These are phyloP conservation scores for Mimas tiliae DNA, from an alignment of 2,888 invertebrate genomes.

Conservation along the genomic window DNA sequence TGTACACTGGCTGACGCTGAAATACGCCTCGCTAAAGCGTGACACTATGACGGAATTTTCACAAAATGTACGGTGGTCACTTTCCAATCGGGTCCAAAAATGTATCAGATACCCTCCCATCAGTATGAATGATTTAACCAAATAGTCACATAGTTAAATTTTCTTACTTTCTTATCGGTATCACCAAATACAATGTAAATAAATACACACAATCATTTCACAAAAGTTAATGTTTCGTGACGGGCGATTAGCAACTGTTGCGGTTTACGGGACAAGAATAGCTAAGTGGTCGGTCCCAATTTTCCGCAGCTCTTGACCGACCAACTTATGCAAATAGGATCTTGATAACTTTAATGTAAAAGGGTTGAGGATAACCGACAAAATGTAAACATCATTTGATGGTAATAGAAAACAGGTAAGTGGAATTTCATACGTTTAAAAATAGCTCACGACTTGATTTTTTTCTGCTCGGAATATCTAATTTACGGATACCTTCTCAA, in stretches of 20 bases:
- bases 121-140: too few relatives aligned
- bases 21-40: too few relatives aligned
- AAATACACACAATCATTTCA: background rate
- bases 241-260: background rate
- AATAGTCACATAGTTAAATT: background rate
- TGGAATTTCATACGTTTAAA: background rate
- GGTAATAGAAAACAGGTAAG: background rate
- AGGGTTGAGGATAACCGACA: background rate
- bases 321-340: background rate
- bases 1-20: too few relatives aligned
- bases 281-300: background rate
- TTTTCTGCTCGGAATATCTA: too few relatives aligned
- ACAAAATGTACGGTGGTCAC: too few relatives aligned
- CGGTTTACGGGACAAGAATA: background rate
- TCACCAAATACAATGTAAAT: background rate
- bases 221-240: slow-evolving; percentile 2
- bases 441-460: background rate
- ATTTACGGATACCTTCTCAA: too few relatives aligned
- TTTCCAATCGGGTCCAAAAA: too few relatives aligned
- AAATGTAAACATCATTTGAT: slow-evolving; percentile 1
- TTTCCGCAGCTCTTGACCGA: background rate
- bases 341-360: slow-evolving; percentile 1
- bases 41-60: too few relatives aligned
- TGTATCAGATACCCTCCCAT: too few relatives aligned
- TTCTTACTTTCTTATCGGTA: background rate